Conservation (phyloP, 2,113 vertebrate genomes). For the Pachypanchax playfairii region DNA sequence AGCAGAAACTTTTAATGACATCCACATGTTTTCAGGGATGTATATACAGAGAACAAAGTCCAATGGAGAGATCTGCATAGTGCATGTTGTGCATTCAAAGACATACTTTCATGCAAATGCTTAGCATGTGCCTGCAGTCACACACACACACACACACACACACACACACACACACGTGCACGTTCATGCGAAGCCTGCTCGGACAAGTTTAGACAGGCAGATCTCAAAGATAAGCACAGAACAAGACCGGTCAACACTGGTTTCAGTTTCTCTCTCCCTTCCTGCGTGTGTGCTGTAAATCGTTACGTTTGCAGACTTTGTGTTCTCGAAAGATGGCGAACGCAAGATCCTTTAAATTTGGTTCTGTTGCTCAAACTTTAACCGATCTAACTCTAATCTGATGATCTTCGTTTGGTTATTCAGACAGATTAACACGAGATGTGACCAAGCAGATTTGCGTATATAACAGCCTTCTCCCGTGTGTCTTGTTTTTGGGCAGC, state of each 20-base stretch:
- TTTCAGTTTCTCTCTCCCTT: slow-evolving; percentile 19
- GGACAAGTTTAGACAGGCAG: slow-evolving; percentile 70
- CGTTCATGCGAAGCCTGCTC: slow-evolving; percentile 42
- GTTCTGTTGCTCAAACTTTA: slow-evolving; percentile 28
- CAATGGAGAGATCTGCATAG: slow-evolving; percentile 13
- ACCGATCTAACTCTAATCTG: no score
- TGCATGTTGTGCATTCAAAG: slow-evolving; percentile 13
- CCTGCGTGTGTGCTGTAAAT: slow-evolving; percentile 48
- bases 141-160: slow-evolving; percentile 8
- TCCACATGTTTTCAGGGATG: slow-evolving; percentile 66
- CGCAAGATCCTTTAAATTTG: slow-evolving; percentile 26
- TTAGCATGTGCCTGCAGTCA: neutral
- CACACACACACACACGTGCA: no score
- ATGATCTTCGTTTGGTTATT: slow-evolving; percentile 8
- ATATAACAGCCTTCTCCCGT: slow-evolving; percentile 35
- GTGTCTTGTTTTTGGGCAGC: slow-evolving; percentile 47
- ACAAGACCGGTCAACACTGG: slow-evolving; percentile 35
- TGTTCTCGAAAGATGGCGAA: slow-evolving; percentile 69
- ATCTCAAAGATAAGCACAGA: slow-evolving; percentile 56
- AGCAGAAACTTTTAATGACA: slow-evolving; percentile 69
- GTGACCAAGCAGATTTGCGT: slow-evolving; percentile 11
- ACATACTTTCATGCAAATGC: slow-evolving; percentile 9
- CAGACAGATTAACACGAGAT: slow-evolving; percentile 8
- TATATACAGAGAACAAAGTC: slow-evolving; percentile 16
- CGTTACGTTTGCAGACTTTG: slow-evolving; percentile 68